phyloP scores from a whole-genome alignment of 2,113 vertebrate species.

The Lophochroa leadbeateri region DNA sequence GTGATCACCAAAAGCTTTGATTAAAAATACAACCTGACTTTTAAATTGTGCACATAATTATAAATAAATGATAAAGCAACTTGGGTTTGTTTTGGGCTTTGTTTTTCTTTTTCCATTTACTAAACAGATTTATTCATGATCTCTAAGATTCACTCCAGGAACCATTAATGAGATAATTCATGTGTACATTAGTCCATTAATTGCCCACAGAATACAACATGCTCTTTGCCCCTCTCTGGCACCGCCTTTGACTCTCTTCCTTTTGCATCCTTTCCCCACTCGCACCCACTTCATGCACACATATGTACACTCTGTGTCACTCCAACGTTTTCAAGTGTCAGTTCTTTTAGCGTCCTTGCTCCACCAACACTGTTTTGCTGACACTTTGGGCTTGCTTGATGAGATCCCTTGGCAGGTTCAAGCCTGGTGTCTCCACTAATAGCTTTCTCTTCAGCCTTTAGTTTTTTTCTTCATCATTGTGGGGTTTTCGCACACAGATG shows the following conservation, averaged over 20 bases:
- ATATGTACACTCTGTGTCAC: not conserved
- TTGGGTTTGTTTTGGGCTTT: not conserved
- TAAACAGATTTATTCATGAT: not conserved
- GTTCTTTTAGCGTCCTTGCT: not conserved
- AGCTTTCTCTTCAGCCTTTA: not conserved
- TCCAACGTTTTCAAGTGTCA: not conserved
- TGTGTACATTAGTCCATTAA: not conserved
- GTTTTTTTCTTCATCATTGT: not conserved
- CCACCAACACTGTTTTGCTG: not conserved
- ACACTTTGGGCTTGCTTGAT: not conserved
- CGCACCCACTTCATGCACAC: accelerated
- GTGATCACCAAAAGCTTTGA: constrained; percentile 19
- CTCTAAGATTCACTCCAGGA: not conserved
- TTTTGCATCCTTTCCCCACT: not conserved
- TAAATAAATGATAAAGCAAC: constrained; percentile 52
- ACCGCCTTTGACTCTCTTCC: not conserved
- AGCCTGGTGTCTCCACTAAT: not conserved
- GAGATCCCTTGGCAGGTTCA: not conserved
- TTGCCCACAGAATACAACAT: not conserved
- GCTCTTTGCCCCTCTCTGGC: not conserved
- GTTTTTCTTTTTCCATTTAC: constrained; percentile 17
- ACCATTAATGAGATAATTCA: constrained; percentile 18
- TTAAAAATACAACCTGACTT: constrained; percentile 23
- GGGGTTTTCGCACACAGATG: not conserved
- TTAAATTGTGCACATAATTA: not conserved